Conservation (phyloP, 2,888 invertebrate genomes). For the Rambutsinella grinnellia region DNA sequence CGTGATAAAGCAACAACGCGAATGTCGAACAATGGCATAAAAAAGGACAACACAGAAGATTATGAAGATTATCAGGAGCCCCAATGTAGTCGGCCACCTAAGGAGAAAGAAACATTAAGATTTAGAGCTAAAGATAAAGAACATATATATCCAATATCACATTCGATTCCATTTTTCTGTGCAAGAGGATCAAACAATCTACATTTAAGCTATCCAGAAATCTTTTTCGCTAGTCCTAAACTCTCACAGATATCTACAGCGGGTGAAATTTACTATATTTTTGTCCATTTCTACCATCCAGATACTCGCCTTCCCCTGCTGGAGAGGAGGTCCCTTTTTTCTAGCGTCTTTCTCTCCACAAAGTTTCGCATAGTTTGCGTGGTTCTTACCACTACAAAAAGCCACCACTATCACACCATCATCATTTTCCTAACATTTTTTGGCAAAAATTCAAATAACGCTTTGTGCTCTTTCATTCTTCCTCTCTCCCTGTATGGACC, state of each 20-base stretch:
- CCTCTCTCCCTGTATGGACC: no score
- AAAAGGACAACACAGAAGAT: constrained; percentile 90
- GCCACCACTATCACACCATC: not conserved
- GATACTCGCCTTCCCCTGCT: no score
- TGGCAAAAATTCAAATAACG: constrained; percentile 53
- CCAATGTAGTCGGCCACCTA: constrained; percentile 92
- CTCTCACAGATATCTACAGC: no score
- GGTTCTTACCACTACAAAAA: not conserved
- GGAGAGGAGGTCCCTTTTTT: no score
- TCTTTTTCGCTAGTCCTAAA: no score
- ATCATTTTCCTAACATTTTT: constrained; percentile 18
- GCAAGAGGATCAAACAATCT: constrained; percentile 3
- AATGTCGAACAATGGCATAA: constrained; percentile 90
- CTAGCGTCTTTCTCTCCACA: no score
- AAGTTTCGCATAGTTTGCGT: not conserved
- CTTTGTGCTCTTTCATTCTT: no score
- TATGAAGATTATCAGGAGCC: constrained; percentile 85
- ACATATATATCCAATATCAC: not conserved
- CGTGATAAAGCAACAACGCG: constrained; percentile 88
- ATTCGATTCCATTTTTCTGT: not conserved
- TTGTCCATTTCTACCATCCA: no score
- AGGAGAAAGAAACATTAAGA: constrained; percentile 57
- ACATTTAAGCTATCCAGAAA: no score
- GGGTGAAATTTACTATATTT: no score
- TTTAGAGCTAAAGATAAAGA: not conserved